These are phyloP conservation scores for Xerus inauris DNA, from an alignment of 2,113 vertebrate genomes.

Conservation along the genomic window DNA sequence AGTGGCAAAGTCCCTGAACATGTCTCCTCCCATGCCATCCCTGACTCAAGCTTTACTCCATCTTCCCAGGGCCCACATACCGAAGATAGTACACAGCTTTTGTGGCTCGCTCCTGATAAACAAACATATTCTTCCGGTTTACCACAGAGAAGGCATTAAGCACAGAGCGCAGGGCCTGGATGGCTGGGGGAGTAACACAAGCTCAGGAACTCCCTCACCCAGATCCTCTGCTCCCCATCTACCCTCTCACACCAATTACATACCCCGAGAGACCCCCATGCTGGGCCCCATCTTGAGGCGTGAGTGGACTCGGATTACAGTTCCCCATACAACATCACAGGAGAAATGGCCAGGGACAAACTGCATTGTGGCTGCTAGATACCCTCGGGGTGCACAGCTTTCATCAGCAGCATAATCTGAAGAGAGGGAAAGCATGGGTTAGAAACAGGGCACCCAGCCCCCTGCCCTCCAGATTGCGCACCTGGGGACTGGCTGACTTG, in stretches of 20 bases:
- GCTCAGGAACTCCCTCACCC: not conserved
- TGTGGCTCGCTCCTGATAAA: constrained; percentile 97
- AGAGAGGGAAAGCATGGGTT: not conserved
- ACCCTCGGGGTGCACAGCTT: constrained; percentile 95
- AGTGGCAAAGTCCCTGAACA: not conserved
- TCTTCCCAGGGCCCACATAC: constrained; percentile 74
- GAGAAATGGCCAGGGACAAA: constrained; percentile 98
- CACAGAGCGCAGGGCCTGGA: constrained; percentile 96
- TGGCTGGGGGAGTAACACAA: constrained; percentile 86
- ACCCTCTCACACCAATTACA: constrained; percentile 36
- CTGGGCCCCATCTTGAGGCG: constrained; percentile 98
- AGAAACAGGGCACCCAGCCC: not conserved
- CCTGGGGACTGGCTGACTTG: not conserved
- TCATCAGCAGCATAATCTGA: constrained; percentile 95
- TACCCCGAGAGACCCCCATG: constrained; percentile 97
- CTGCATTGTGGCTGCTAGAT: constrained; percentile 98
- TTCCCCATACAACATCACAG: constrained; percentile 97
- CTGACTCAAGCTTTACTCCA: not conserved
- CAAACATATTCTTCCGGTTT: constrained; percentile 99
- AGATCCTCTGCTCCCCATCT: not conserved
- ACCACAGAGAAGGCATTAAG: constrained; percentile 97
- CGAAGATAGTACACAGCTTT: constrained; percentile 97
- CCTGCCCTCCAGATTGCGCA: not conserved
- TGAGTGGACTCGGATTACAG: constrained; percentile 96
- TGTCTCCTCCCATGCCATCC: no score